Evolutionary conservation across 2,113 vertebrate genomes (phyloP).

Genomic region (Psilopogon haemacephalus): DNA sequence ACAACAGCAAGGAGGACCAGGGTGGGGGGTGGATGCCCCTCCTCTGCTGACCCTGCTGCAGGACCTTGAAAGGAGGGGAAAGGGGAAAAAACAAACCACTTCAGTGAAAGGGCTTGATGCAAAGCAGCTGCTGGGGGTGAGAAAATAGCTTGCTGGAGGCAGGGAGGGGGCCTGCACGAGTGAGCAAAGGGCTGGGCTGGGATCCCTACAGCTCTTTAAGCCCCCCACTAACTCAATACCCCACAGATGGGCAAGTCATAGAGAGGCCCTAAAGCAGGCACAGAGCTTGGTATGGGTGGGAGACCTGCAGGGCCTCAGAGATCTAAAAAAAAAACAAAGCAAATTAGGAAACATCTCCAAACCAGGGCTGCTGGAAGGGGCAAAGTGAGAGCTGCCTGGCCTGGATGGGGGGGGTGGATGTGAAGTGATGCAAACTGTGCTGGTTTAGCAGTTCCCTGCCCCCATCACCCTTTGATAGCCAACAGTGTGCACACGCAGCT

Average conservation of each 20-base stretch:
- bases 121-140: not conserved
- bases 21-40: not conserved
- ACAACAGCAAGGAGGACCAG: not conserved
- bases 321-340: not conserved
- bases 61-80: not conserved
- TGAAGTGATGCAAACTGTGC: not conserved
- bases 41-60: not conserved
- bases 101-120: not conserved
- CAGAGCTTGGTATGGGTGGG: fast-evolving
- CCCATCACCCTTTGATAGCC: too few species aligned
- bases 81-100: slow-evolving; percentile 31
- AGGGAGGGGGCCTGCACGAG: not conserved
- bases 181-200: not conserved
- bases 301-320: not conserved
- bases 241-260: not conserved
- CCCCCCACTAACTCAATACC: not conserved
- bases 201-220: not conserved
- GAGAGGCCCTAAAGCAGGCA: not conserved
- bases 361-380: not conserved
- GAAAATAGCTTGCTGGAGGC: not conserved
- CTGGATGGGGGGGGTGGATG: fast-evolving
- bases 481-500: too few species aligned
- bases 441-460: too few species aligned
- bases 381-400: fast-evolving
- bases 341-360: not conserved